These are phyloP conservation scores for Sesia bembeciformis DNA, from an alignment of 2,888 invertebrate species.

Conservation along the genomic window DNA sequence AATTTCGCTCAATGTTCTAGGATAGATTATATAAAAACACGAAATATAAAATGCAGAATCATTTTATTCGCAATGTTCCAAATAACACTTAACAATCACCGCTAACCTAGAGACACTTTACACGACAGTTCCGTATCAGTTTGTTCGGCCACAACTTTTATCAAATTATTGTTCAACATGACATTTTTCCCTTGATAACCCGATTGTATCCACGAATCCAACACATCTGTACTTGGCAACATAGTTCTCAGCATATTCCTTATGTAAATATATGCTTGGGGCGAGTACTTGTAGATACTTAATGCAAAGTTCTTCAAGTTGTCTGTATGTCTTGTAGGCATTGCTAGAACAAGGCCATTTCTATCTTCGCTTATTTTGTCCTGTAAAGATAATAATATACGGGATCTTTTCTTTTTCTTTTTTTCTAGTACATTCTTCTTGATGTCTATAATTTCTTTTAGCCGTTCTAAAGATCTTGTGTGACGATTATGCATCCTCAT, in stretches of 20 bases:
- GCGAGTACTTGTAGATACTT: slow-evolving; percentile 63
- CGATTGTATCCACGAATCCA: slow-evolving; percentile 51
- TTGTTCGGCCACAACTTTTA: slow-evolving; percentile 55
- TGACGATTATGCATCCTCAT: slow-evolving; percentile 52
- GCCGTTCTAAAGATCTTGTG: slow-evolving; percentile 35
- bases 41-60: no score
- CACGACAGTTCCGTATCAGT: slow-evolving; percentile 54
- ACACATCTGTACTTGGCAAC: slow-evolving; percentile 56
- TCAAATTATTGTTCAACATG: slow-evolving; percentile 36
- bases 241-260: slow-evolving; percentile 59
- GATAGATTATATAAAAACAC: no score
- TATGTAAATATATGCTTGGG: slow-evolving; percentile 61
- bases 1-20: no score
- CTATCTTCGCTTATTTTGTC: slow-evolving; percentile 63
- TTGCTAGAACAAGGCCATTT: slow-evolving; percentile 54
- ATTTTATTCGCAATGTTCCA: not conserved
- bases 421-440: slow-evolving; percentile 50
- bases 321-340: slow-evolving; percentile 61
- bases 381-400: slow-evolving; percentile 51
- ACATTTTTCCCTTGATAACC: slow-evolving; percentile 52
- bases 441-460: slow-evolving; percentile 49
- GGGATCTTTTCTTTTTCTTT: slow-evolving; percentile 58
- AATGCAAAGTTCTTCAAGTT: slow-evolving; percentile 62
- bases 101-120: slow-evolving; percentile 47
- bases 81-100: slow-evolving; percentile 14